phyloP scores from a whole-genome alignment of 1,140 invertebrate species.

The Aradophagus sp. region DNA sequence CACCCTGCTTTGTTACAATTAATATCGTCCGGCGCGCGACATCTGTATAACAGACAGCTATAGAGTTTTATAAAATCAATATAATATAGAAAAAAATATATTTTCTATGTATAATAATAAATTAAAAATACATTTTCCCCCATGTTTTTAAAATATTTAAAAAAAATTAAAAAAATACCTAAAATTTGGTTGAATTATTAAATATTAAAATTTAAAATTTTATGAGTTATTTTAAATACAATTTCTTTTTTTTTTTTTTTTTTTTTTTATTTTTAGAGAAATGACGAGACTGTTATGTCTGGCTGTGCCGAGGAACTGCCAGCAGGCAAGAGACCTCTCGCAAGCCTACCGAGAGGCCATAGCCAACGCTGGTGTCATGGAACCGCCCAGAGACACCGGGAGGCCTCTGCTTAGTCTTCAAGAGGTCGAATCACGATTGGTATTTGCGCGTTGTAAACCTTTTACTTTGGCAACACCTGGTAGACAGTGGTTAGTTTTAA shows the following conservation, averaged over 20 bases:
- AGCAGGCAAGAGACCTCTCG: conserved; percentile 67
- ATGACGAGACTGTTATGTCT: conserved; percentile 72
- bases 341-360: conserved; percentile 85
- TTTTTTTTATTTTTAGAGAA: conserved; percentile 61
- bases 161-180: no score
- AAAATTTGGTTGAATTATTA: no score
- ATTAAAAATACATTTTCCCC: no score
- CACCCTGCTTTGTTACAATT: no score
- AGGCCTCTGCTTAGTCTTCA: conserved; percentile 85
- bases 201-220: no score
- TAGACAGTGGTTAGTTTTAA: conserved; percentile 80
- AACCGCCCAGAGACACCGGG: conserved; percentile 83
- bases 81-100: no score
- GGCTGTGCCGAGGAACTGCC: conserved; percentile 70
- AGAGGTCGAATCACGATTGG: conserved; percentile 87
- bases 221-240: neutral
- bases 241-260: neutral
- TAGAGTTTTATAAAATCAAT: no score
- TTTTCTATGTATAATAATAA: no score
- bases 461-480: conserved; percentile 87
- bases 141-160: no score
- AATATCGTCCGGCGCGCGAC: no score
- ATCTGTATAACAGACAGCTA: no score
- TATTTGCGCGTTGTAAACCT: conserved; percentile 91
- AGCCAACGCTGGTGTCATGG: conserved; percentile 86